A percentile compares a stretch with the other conserved stretches of the same genome.
Evolutionary conservation across 2,888 invertebrate genomes (phyloP).

Genomic region (Perizoma flavofasciatum): DNA sequence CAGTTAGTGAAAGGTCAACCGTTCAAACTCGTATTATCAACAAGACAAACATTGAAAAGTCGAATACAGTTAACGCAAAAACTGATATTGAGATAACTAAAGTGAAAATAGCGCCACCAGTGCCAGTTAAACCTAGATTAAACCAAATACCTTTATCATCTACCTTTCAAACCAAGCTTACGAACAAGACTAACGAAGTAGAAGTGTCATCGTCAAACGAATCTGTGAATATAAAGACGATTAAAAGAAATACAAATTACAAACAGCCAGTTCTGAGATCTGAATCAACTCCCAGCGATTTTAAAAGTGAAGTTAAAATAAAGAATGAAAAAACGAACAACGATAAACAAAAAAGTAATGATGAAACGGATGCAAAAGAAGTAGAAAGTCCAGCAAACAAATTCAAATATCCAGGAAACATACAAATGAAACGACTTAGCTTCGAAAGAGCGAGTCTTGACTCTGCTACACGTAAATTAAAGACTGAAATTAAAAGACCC

Average conservation of each 20-base stretch:
- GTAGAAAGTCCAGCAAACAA: constrained; percentile 39
- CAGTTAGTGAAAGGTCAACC: constrained; percentile 53
- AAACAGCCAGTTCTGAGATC: constrained; percentile 55
- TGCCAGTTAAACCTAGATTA: constrained; percentile 85
- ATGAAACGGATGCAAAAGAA: constrained; percentile 36
- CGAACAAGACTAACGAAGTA: constrained; percentile 49
- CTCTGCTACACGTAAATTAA: constrained; percentile 71
- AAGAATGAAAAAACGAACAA: constrained; percentile 35
- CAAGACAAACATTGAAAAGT: constrained; percentile 23
- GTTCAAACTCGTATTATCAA: constrained; percentile 48
- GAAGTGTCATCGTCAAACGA: constrained; percentile 61
- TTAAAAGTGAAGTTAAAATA: constrained; percentile 41
- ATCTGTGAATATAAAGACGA: constrained; percentile 59
- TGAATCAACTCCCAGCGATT: constrained; percentile 54
- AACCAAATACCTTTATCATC: constrained; percentile 54
- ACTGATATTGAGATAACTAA: constrained; percentile 61
- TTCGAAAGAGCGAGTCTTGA: constrained; percentile 80
- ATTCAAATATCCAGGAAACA: constrained; percentile 59
- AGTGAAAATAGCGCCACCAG: constrained; percentile 85
- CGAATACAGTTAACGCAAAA: constrained; percentile 41
- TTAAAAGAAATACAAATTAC: constrained; percentile 58
- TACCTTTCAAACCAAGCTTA: constrained; percentile 45
- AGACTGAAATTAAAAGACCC: constrained; percentile 56
- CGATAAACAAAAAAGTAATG: constrained; percentile 12
- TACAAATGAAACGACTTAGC: constrained; percentile 74